These are phyloP conservation scores for Sinella curviseta DNA, from an alignment of 1,140 invertebrate genomes.

Conservation along the genomic window DNA sequence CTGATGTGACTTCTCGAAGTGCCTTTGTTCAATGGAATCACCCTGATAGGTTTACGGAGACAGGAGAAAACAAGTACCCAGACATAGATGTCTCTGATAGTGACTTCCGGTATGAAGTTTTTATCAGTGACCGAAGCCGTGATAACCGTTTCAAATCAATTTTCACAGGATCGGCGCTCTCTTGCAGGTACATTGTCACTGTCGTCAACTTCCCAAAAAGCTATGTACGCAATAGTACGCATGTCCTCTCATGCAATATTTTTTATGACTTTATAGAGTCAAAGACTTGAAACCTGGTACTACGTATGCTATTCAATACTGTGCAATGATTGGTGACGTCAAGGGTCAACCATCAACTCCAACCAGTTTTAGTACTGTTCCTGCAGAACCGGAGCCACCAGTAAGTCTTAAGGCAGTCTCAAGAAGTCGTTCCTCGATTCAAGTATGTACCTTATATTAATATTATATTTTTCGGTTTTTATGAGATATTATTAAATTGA, in stretches of 20 bases:
- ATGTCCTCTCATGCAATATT: neutral
- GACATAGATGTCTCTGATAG: conserved; percentile 55
- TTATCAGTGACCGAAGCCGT: conserved; percentile 74
- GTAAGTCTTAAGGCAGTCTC: conserved; percentile 61
- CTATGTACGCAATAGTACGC: no score
- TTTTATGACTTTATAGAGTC: conserved; percentile 58
- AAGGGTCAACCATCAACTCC: conserved; percentile 59
- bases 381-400: conserved; percentile 67
- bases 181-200: conserved; percentile 61
- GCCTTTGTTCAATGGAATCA: conserved; percentile 76
- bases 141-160: conserved; percentile 77
- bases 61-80: conserved; percentile 55
- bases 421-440: conserved; percentile 62
- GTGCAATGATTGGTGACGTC: conserved; percentile 55
- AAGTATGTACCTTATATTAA: conserved; percentile 35
- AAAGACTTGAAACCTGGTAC: conserved; percentile 78
- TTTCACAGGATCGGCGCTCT: conserved; percentile 70
- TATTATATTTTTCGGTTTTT: neutral
- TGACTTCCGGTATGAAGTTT: conserved; percentile 73
- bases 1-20: conserved; percentile 73
- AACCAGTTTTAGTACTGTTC: conserved; percentile 64
- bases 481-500: neutral
- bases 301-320: conserved; percentile 74
- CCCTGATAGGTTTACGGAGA: conserved; percentile 64
- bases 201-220: neutral